Evolutionary conservation across 2,888 invertebrate genomes (phyloP).

Genomic region (Vesta saturnalis): DNA sequence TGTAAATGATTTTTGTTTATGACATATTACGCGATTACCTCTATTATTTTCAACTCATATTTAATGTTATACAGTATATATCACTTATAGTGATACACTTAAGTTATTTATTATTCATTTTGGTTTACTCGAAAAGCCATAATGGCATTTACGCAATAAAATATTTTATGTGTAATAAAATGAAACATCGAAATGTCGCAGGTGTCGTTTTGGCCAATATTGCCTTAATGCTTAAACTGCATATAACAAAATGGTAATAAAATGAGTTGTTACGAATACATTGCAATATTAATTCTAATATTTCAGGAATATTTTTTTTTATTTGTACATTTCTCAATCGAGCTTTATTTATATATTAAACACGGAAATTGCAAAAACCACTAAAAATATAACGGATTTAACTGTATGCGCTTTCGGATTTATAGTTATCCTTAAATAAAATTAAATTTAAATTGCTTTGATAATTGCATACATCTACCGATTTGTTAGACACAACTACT

Average conservation of each 20-base stretch:
- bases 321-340: not conserved
- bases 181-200: constrained; percentile 38
- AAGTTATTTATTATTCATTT: constrained; percentile 34
- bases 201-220: constrained; percentile 34
- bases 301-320: not conserved
- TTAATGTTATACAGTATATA: not conserved
- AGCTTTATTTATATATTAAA: no score
- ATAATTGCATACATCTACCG: no score
- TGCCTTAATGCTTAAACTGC: constrained; percentile 28
- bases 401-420: no score
- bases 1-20: not conserved
- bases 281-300: constrained; percentile 18
- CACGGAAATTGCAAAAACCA: no score
- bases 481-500: no score
- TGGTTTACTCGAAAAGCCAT: constrained; percentile 31
- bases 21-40: not conserved
- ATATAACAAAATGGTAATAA: constrained; percentile 26
- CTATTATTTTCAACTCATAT: constrained; percentile 3
- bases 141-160: constrained; percentile 32
- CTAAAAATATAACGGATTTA: no score
- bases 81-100: constrained; percentile 20
- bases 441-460: no score
- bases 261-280: constrained; percentile 19
- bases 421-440: no score
- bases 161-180: constrained; percentile 37